Evolutionary conservation across 2,888 invertebrate genomes (phyloP), one percentile per base, ranked within the genome.

Genomic region (Hemithea aestivaria): DNA sequence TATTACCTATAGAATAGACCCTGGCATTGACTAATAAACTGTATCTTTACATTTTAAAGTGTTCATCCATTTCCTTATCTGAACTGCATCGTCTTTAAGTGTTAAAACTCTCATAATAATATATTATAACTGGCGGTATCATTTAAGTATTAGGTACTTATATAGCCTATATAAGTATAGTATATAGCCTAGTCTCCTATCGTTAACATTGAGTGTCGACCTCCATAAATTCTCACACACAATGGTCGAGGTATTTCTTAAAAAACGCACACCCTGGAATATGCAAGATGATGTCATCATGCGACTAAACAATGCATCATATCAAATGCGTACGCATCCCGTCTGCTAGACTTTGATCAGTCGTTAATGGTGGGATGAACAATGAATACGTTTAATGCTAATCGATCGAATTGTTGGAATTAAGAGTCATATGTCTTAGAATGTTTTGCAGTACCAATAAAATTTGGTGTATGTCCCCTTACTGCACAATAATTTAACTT

Each of bases 231-330:
- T 25, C 25, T 23, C 16, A 25, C 5, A 12, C 7, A 27, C 9
- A 35, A 32, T 32, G 33, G 35, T 22, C 4, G 16, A 38, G 11
- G n/a, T 31, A 20, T 26, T 33, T 38, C 23, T 11, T 25, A 27
- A 36, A 27, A 36, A 25, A 31, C 32, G 28, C 27, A 33, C 32
- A 22, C 38, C 36, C 33, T 37, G 35, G 40, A 27, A 33, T 21
- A 37, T 33, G 32, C 21, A 28, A 26, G 27, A 39, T 48, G 51
- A 51, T 48, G 41, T 46, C 51, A 52, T 40, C 33, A 12, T 24
- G 41, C 44, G 48, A 46, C 48, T 44, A 36, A 48, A 50, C 50
- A 48, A 49, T 46, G 37, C 37, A 26, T 37, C 27, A 39, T 41
- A 22, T 33, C 37, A 41, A 44, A 28, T 43, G 29, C 37, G 41